Evolutionary conservation across 2,797 vertebrate species (phyloP), one percentile per base, ranked within the genome.

Genomic region (Siniperca undulata): DNA sequence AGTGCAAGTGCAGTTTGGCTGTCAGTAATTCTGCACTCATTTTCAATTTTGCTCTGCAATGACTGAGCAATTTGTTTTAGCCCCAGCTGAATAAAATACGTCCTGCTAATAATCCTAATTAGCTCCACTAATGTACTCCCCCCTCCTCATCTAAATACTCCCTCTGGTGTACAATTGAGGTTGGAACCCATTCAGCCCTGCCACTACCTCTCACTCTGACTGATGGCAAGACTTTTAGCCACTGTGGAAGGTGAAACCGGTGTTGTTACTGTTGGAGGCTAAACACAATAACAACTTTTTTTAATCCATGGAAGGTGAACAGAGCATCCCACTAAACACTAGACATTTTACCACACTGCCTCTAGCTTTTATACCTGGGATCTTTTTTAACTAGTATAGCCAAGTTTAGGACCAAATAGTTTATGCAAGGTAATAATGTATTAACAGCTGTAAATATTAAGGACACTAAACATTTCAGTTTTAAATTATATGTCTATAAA

Each of bases 81-180:
- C 93, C 92, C 90, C 93, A 80, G 83, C 87, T 85, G 92, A 93
- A 91, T 93, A 88, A 93, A 95, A 94, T 89, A 93, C 70, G 68
- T 86, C 91, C 88, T 84, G 81, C 82, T 94, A 94, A 94, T 94
- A 92, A 93, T 92, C 89, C 89, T 94, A 94, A 95, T 95, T 95
- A 94, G 84, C 91, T 93, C 82, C 87, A 80, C 85, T 93, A 94
- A 93, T 93, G 89, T 86, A 58, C 78, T 11, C 11, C 72, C 73
- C 27, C 44, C n/a, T 12, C 86, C 79, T 76, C 80, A 44, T 61
- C 88, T 88, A 77, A 89, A 79, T 71, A 78, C 65, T 91, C 88
- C 86, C 88, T 91, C 70, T 81, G 85, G 86, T 82, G 72, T 75
- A 81, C 80, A 84, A n/a, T 71, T 72, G 77, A 84, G 71, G 79